Evolutionary conservation across 2,113 vertebrate species (phyloP).

Genomic region (Alligator sinensis): DNA sequence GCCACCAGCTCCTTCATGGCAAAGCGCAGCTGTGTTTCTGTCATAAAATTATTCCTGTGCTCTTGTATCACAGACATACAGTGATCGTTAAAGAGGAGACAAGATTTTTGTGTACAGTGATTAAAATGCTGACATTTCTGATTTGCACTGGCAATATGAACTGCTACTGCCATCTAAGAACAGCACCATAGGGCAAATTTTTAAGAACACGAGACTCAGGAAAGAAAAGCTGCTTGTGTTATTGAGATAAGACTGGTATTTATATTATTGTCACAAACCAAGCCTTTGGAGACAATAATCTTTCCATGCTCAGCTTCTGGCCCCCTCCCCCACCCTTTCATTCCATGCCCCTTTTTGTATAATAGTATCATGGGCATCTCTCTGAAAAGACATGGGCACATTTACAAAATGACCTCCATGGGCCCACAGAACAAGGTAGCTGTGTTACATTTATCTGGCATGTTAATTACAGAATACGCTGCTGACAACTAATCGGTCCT

Average conservation of each 20-base stretch:
- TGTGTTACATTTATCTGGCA: not conserved
- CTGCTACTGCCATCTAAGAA: no score
- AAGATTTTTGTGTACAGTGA: not conserved
- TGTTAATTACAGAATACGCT: not conserved
- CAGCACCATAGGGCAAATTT: no score
- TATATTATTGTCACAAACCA: not conserved
- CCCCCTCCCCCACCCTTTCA: not conserved
- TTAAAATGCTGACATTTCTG: no score
- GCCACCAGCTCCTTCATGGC: no score
- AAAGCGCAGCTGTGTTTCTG: no score
- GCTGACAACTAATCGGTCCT: not conserved
- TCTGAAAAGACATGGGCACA: rapidly evolving
- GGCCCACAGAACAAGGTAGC: not conserved
- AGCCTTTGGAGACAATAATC: not conserved
- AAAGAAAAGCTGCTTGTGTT: not conserved
- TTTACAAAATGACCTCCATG: not conserved
- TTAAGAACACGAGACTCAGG: not conserved
- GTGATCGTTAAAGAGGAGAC: not conserved
- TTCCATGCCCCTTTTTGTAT: rapidly evolving
- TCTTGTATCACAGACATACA: not conserved
- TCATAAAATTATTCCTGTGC: not conserved
- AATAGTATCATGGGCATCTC: rapidly evolving
- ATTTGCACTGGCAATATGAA: not conserved
- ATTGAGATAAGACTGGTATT: not conserved
- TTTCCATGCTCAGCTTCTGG: not conserved